A percentile compares a stretch with the other conserved stretches of the same genome.
These are phyloP conservation scores for Clepsis dumicolana DNA, from an alignment of 2,888 invertebrate genomes.

Conservation along the genomic window DNA sequence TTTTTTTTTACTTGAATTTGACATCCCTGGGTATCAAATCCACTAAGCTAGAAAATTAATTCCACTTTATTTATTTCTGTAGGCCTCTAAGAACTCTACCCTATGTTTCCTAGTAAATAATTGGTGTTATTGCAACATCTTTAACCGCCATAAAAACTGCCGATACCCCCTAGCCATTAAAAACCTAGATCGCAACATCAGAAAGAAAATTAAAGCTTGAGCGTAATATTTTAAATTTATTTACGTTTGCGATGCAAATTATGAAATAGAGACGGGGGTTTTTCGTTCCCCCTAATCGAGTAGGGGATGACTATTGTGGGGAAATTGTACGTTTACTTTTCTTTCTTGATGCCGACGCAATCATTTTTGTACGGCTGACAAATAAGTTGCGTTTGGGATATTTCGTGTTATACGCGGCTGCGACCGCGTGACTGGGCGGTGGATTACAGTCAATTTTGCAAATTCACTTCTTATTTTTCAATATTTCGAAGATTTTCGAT, in stretches of 20 bases:
- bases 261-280: slow-evolving; percentile 45
- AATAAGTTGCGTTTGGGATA: slow-evolving; percentile 22
- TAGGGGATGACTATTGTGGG: slow-evolving; percentile 41
- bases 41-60: too few species aligned
- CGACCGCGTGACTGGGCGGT: too few species aligned
- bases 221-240: slow-evolving; percentile 46
- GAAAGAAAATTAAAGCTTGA: slow-evolving; percentile 44
- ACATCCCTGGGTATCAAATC: too few species aligned
- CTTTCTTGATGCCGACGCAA: slow-evolving; percentile 32
- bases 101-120: slow-evolving; percentile 1
- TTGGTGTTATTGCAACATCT: slow-evolving; percentile 12
- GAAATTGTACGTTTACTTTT: slow-evolving; percentile 32
- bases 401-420: slow-evolving; percentile 7
- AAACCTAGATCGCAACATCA: slow-evolving; percentile 43
- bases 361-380: slow-evolving; percentile 29
- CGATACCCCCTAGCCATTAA: slow-evolving; percentile 15
- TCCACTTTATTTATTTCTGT: too few species aligned
- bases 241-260: slow-evolving; percentile 46
- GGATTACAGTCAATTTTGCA: too few species aligned
- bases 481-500: too few species aligned
- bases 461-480: too few species aligned
- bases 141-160: slow-evolving; percentile 4
- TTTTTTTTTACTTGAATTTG: too few species aligned
- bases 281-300: slow-evolving; percentile 42
- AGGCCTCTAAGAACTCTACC: not conserved